These are phyloP conservation scores for Dryomyza anilis DNA, from an alignment of 2,888 invertebrate genomes.

Conservation along the genomic window DNA sequence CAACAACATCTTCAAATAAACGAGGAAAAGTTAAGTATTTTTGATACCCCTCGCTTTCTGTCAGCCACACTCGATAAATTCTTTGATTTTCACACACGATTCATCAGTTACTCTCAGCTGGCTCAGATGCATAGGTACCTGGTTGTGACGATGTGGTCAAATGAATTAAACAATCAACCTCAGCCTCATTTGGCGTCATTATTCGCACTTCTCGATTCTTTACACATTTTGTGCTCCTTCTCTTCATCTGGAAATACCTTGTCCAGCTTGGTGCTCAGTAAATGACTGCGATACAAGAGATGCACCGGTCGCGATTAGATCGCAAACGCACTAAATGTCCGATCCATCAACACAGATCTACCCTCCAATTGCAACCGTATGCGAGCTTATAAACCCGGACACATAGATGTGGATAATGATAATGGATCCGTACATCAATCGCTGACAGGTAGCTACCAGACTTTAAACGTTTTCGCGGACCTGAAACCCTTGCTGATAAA, in stretches of 20 bases:
- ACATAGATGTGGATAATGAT: slow-evolving; percentile 37
- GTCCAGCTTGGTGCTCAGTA: slow-evolving; percentile 26
- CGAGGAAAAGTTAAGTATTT: not conserved
- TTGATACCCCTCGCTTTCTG: not conserved
- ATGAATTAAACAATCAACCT: too few relatives aligned
- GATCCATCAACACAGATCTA: not conserved
- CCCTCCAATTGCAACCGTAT: not conserved
- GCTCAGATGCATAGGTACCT: not conserved
- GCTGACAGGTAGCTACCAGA: slow-evolving; percentile 37
- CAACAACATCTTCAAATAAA: slow-evolving; percentile 14
- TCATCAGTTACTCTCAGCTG: not conserved
- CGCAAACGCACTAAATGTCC: slow-evolving; percentile 3
- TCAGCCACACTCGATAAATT: not conserved
- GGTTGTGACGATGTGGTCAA: not conserved
- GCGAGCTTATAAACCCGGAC: slow-evolving; percentile 15
- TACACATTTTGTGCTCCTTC: not conserved
- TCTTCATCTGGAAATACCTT: not conserved
- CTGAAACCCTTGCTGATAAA: not conserved
- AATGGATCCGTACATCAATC: slow-evolving; percentile 39
- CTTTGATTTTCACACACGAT: not conserved
- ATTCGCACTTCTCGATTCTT: not conserved
- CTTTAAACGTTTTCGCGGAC: slow-evolving; percentile 15
- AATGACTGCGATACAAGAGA: slow-evolving; percentile 29
- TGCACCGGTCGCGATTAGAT: not conserved
- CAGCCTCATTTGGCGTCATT: too few relatives aligned